These are phyloP conservation scores for Pachycephus smyrnensis DNA, from an alignment of 2,888 invertebrate species.

Conservation along the genomic window DNA sequence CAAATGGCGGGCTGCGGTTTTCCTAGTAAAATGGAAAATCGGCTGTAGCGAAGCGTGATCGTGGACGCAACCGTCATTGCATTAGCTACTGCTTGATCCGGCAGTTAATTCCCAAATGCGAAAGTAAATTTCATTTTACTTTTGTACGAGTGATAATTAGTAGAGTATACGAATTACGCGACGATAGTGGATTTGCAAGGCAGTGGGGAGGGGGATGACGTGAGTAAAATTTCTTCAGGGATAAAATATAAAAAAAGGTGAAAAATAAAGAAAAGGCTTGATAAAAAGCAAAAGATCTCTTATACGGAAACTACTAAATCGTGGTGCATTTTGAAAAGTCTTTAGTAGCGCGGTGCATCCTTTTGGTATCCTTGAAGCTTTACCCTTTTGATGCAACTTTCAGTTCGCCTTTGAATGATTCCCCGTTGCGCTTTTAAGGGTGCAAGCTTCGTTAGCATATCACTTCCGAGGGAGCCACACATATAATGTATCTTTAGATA, in stretches of 20 bases:
- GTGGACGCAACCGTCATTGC: not conserved
- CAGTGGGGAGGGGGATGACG: not conserved
- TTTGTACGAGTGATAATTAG: not conserved
- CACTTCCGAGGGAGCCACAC: slow-evolving; percentile 22
- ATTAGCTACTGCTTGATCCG: not conserved
- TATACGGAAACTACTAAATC: not conserved
- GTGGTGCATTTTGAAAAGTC: not conserved
- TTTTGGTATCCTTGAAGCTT: not conserved
- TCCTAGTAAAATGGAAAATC: slow-evolving; percentile 25
- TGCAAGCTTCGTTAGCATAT: slow-evolving; percentile 41
- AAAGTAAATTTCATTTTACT: not conserved
- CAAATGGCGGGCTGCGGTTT: slow-evolving; percentile 25
- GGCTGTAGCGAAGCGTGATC: not conserved
- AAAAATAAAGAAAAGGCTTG: not conserved
- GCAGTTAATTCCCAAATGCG: not conserved
- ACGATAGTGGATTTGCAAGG: not conserved
- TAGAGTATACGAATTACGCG: too few species aligned
- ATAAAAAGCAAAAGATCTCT: not conserved
- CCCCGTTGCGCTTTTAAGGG: slow-evolving; percentile 11
- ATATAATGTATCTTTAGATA: not conserved
- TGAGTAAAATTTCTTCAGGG: too few species aligned
- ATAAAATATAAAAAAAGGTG: not conserved
- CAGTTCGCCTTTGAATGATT: slow-evolving; percentile 21
- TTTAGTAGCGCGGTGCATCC: not conserved
- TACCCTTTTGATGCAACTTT: slow-evolving; percentile 15